Evolutionary conservation across 2,888 invertebrate species (phyloP), one percentile per base, ranked within the genome.

Genomic region (Thumatha senex): DNA sequence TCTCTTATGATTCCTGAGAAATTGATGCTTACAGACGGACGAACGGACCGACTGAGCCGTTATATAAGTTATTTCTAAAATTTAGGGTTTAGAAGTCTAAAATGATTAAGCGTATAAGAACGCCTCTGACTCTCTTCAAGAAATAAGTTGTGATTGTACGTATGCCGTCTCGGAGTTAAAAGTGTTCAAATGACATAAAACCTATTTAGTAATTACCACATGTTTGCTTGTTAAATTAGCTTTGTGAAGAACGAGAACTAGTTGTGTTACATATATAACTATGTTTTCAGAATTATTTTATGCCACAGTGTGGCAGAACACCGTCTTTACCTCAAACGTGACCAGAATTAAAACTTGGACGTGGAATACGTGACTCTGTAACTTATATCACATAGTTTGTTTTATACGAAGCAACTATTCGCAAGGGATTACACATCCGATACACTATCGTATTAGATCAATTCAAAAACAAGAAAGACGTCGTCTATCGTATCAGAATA

Each of bases 401-500:
- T 40, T 36, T 44, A 41, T 38, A 41, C 24, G 29, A 44, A 35
- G 47, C 30, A 51, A 44, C 11, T 18, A 44, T 14, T 45, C 52
- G 36, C 48, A 38, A 30, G 48, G 48, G 48, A 53, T 43, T 30
- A 30, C 15, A 51, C 45, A 43, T 34, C n/a, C 10, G 43, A 57
- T 57, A 47, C 42, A 42, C 47, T 42, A 18, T 33, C 52, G 46
- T 18, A 56, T 58, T 40, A 45, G 44, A 46, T 54, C 57, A 48
- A 55, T 56, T 55, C 51, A 45, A 56, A 47, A 52, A n/a, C n/a
- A n/a, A 30, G 41, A 54, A 54, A 54, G 24, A 13, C n/a, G n/a
- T n/a, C n/a, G n/a, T n/a, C n/a, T n/a, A 48, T 60, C 49, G 18
- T 5, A 4, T 24, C 18, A 24, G 18, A 2, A 24, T n/a, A n/a